Evolutionary conservation across 2,888 invertebrate genomes (phyloP).

Genomic region (Osedax frankpressi): DNA sequence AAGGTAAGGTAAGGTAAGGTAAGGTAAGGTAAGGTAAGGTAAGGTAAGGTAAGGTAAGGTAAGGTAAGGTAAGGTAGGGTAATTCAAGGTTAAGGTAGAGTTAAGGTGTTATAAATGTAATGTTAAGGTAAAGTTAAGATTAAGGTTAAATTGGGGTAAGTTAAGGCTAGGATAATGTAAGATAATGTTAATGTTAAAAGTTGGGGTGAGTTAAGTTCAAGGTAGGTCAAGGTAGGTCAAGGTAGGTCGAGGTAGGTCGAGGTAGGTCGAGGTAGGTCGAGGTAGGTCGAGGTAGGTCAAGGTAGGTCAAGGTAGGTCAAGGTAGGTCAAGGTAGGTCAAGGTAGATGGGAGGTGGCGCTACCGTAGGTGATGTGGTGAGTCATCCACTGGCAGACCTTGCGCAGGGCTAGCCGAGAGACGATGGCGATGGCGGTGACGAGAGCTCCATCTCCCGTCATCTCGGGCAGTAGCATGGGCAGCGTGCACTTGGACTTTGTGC

Average conservation of each 20-base stretch:
- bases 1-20: too few relatives aligned
- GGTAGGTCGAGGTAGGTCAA: not conserved
- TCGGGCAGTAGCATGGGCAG: slow-evolving; percentile 33
- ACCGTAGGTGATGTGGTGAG: slow-evolving; percentile 34
- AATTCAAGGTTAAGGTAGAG: too few relatives aligned
- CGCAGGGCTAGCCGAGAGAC: slow-evolving; percentile 31
- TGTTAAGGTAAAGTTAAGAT: not conserved
- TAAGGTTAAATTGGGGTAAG: not conserved
- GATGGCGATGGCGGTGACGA: slow-evolving; percentile 30
- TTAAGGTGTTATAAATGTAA: too few relatives aligned
- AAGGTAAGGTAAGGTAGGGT: too few relatives aligned
- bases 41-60: too few relatives aligned
- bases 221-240: not conserved
- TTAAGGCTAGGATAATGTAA: not conserved
- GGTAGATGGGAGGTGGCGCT: not conserved
- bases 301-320: not conserved
- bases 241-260: not conserved
- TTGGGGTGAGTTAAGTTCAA: not conserved
- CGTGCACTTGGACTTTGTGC: slow-evolving; percentile 27
- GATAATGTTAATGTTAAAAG: not conserved
- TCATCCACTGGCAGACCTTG: slow-evolving; percentile 34
- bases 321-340: not conserved
- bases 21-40: too few relatives aligned
- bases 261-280: not conserved
- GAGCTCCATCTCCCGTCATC: slow-evolving; percentile 31